Percentiles rank a stretch among this genome's conserved stretches.
These are phyloP conservation scores for Archilochus colubris DNA, from an alignment of 2,113 vertebrate genomes.

Conservation along the genomic window DNA sequence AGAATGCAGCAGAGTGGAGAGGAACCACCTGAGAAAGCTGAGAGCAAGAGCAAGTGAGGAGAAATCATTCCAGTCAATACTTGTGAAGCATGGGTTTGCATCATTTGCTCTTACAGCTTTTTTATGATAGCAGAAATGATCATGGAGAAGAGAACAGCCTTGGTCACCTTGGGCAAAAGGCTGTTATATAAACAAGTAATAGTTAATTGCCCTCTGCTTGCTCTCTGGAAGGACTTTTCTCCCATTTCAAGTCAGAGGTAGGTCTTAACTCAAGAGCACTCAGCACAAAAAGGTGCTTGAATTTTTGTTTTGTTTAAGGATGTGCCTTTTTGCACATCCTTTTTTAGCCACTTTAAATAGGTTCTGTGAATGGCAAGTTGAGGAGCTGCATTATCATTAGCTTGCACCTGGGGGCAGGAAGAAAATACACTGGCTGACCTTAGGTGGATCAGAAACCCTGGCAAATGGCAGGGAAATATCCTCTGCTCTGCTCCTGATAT, in stretches of 20 bases:
- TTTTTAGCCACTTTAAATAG: neutral
- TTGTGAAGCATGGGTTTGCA: neutral
- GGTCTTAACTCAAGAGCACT: neutral
- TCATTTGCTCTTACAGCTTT: neutral
- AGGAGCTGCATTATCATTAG: neutral
- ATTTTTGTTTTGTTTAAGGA: neutral
- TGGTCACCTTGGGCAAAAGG: neutral
- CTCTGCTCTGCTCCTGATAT: neutral
- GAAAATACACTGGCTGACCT: neutral
- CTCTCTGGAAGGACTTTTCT: conserved; percentile 14
- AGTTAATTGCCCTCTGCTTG: neutral
- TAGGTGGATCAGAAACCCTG: neutral
- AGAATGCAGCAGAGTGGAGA: neutral
- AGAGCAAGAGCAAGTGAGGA: neutral
- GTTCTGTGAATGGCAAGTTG: neutral
- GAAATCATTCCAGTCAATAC: conserved; percentile 12
- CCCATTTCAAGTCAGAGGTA: neutral
- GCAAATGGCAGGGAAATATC: neutral
- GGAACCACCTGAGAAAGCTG: conserved; percentile 24
- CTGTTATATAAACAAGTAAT: neutral
- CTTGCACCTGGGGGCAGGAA: conserved; percentile 15
- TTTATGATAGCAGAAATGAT: neutral
- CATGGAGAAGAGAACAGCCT: neutral
- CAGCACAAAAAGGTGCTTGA: neutral
- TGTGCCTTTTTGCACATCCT: neutral